phyloP scores from a whole-genome alignment of 1,140 invertebrate genomes.

The Drosophila lacertosa region DNA sequence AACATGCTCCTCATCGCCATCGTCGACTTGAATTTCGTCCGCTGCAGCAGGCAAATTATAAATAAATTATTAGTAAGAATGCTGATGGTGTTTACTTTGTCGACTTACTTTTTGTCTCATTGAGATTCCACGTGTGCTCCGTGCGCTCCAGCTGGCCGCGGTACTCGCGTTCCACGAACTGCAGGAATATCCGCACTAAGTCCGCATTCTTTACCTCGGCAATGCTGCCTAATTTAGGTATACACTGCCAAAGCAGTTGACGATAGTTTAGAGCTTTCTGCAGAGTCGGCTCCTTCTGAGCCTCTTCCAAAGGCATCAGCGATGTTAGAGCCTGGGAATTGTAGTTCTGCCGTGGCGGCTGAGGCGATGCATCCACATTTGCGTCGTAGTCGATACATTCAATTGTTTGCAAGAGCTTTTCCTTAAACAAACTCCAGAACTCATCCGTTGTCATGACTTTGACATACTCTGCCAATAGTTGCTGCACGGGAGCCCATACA shows the following conservation, averaged over 20 bases:
- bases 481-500: constrained; percentile 92
- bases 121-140: constrained; percentile 68
- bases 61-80: constrained; percentile 12
- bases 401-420: constrained; percentile 86
- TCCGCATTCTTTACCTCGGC: constrained; percentile 92
- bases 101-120: constrained; percentile 32
- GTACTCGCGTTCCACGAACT: constrained; percentile 90
- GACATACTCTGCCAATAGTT: constrained; percentile 90
- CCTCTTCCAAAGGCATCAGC: constrained; percentile 34
- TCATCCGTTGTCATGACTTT: constrained; percentile 86
- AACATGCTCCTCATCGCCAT: constrained; percentile 49
- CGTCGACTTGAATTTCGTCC: constrained; percentile 49
- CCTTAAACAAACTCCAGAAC: constrained; percentile 92
- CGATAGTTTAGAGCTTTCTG: constrained; percentile 87
- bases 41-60: constrained; percentile 8
- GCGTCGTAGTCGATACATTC: constrained; percentile 62
- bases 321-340: constrained; percentile 41
- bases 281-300: constrained; percentile 24
- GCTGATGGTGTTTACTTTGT: too few relatives aligned
- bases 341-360: constrained; percentile 1
- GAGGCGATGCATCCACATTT: constrained; percentile 5
- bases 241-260: constrained; percentile 91
- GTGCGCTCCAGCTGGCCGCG: constrained; percentile 81
- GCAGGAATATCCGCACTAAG: constrained; percentile 90
- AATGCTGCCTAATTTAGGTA: constrained; percentile 89